Evolutionary conservation across 2,797 vertebrate genomes (phyloP), one percentile per base, ranked within the genome.

Genomic region (Poeciliopsis presidionis): DNA sequence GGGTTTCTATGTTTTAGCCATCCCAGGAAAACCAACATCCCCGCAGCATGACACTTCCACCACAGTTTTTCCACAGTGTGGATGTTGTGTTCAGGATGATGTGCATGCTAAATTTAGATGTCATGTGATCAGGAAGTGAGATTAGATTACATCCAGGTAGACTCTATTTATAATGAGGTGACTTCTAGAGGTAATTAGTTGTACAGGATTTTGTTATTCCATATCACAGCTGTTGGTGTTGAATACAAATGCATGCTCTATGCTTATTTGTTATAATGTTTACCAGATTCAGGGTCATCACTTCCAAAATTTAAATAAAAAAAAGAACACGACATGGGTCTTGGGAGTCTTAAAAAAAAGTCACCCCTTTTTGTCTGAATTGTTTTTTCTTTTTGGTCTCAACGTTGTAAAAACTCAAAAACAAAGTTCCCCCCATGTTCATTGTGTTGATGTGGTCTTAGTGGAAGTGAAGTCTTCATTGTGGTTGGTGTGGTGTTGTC

Each of bases 401-500:
- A 33, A 14, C 81, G 67, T 67, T 73, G 75, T 46, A 43, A 63
- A 84, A 71, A 73, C 16, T n/a, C 75, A 57, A 77, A 74, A 78
- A 74, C 36, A 51, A 49, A 57, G 81, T 81, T 51, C 28, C 51
- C 81, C 72, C 57, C 39, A 61, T 75, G 81, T 69, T 79, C 84
- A 55, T 61, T 81, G 73, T 87, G 74, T 80, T 79, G 77, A 11
- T 83, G 45, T 41, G 20, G 43, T 76, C 65, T 53, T 75, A 70
- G 57, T 45, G 69, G 36, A 65, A 57, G 76, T 74, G 77, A 81
- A 75, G 80, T 82, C 75, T 73, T 89, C 77, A 87, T 67, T 82
- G 84, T 65, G 49, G 84, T 78, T 80, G 72, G 72, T 82, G 65
- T 72, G 25, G 65, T 90, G 91, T 92, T 94, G 90, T 88, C 88